Base-by-base conservation (phyloP, 2,113 vertebrate genomes). In the Onychostoma macrolepis region DNA sequence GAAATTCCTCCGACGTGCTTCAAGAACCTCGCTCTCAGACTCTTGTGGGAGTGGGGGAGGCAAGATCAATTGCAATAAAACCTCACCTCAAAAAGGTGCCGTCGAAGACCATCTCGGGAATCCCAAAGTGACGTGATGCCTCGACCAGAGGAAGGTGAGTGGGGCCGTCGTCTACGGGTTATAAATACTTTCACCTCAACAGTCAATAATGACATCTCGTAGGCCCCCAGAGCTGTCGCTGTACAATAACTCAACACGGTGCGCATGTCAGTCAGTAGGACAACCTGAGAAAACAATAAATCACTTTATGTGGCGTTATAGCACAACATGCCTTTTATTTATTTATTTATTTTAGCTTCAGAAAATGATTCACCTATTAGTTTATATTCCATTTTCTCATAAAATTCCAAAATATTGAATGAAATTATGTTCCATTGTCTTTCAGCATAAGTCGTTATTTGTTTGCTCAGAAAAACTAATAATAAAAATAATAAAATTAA, bases 201-300 rank as follows among this genome's bases (percentile, higher is more conserved):
- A 79, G 91, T 92, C 89, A 89, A 89, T 92, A 89, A 45, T 82
- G 86, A 88, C 85, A 83, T 85, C 63, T 61, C 21, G 67, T 75
- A 79, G 79, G 80, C 86, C 84, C 84, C 45, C 65, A 86, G 43
- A 87, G 83, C 87, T 90, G 79, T 78, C 48, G 75, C 74, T 78
- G 26, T 84, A 65, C 86, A 87, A 92, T 90, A 87, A 86, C 81
- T 92, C 90, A 83, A 74, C 80, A 75, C 72, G 76, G 77, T 88
- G 48, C 26, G 17, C 71, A 83, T 71, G 74, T 90, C 88, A 88
- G 72, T 90, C 85, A 90, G 38, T 13, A 53, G 4, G 58, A 56
- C 38, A 82, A 63, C 48, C 56, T 45, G 38, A 53, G 58, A 75
- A 78, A 74, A 63, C 48, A 33, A 58, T 69, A 72, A 65, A 83